Percentiles rank a stretch among this genome's conserved stretches.
Conservation (phyloP, 2,113 vertebrate species). For the Sylvilagus bachmani region DNA sequence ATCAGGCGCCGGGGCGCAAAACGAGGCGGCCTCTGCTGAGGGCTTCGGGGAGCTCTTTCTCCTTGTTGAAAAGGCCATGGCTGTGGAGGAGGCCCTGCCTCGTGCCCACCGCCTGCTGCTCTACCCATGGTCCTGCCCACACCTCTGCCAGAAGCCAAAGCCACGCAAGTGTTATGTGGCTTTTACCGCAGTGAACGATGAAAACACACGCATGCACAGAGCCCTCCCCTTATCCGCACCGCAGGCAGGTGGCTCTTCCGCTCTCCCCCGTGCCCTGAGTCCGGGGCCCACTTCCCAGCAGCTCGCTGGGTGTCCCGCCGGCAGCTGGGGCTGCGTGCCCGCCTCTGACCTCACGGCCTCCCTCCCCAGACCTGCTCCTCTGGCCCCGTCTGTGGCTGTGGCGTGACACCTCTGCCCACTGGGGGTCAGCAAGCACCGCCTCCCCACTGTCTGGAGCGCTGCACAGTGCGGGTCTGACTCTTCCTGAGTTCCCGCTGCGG, state of each 20-base stretch:
- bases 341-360: background rate
- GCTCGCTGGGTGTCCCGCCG: background rate
- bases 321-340: background rate
- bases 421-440: background rate
- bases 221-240: background rate
- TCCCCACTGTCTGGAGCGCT: background rate
- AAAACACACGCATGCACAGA: no score
- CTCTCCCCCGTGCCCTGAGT: background rate
- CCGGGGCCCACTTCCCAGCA: background rate
- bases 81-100: background rate
- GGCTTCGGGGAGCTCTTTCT: background rate
- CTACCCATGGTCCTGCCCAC: rapidly evolving
- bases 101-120: background rate
- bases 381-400: background rate
- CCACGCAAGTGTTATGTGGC: background rate
- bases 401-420: no score
- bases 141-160: no score
- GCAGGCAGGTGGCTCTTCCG: rapidly evolving
- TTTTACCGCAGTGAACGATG: background rate
- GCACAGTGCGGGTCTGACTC: background rate
- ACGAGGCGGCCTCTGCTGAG: background rate
- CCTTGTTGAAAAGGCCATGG: background rate
- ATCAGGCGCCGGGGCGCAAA: rapidly evolving
- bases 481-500: background rate
- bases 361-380: conserved; percentile 12